These are phyloP conservation scores for Sphinx pinastri DNA, from an alignment of 2,888 invertebrate species.

Conservation along the genomic window DNA sequence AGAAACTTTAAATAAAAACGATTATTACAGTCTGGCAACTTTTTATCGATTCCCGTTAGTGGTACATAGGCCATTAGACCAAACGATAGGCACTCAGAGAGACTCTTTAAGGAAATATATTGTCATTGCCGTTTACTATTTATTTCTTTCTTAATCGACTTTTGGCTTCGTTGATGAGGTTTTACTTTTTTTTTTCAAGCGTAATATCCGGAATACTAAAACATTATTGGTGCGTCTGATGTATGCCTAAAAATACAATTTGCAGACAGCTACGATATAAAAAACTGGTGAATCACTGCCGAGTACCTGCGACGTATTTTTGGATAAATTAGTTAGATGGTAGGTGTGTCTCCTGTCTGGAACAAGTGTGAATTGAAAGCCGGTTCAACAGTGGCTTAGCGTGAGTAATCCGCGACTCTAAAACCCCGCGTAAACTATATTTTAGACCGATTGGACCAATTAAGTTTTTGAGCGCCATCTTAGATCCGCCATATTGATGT, in stretches of 20 bases:
- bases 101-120: conserved; percentile 21
- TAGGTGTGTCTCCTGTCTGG: too few relatives aligned
- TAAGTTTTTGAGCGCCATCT: too few relatives aligned
- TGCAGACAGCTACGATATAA: background rate
- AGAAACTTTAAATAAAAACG: background rate
- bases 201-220: background rate
- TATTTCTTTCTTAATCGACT: conserved; percentile 20
- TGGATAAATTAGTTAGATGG: background rate
- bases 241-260: background rate
- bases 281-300: background rate
- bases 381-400: too few relatives aligned
- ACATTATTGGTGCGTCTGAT: background rate
- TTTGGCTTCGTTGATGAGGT: conserved; percentile 17
- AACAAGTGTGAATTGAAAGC: too few relatives aligned
- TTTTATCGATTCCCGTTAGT: conserved; percentile 19
- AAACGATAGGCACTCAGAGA: conserved; percentile 23
- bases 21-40: conserved; percentile 19
- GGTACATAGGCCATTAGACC: conserved; percentile 24
- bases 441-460: too few relatives aligned
- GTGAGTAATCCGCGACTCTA: too few relatives aligned
- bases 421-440: too few relatives aligned
- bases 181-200: background rate
- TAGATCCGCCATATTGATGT: too few relatives aligned
- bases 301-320: background rate
- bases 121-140: conserved; percentile 12